Base-by-base conservation (phyloP, 2,888 invertebrate genomes). In the Falcaria lacertinaria region DNA sequence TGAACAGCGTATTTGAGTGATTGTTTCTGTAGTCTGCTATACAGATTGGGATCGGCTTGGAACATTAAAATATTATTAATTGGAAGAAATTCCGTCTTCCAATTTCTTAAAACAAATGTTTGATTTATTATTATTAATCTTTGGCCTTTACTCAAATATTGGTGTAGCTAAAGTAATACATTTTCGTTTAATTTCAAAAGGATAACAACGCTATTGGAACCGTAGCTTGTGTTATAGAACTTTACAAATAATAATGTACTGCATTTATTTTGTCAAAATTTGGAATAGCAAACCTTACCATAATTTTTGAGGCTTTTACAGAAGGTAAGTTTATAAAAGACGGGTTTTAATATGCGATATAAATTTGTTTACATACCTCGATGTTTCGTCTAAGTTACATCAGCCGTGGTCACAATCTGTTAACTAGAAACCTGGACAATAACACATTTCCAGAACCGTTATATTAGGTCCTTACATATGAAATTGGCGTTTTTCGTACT, bases 1-100 rank as follows among this genome's bases (percentile, higher is more conserved):
- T 80, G 78, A 82, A 83, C 84, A 77, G 83, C 79, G 80, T 84
- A 78, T 83, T 87, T 82, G 79, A 87, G 76, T 87, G 82, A 88
- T 88, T 88, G 87, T 86, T 86, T 81, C 80, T 80, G 67, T 58
- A 62, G 65, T 57, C 64, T 57, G 54, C 64, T 62, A 57, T 72
- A 70, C 64, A 71, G 74, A 74, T 72, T 67, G 60, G 56, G 66
- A 74, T 74, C 69, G 68, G 69, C 72, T 73, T 72, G 57, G 60
- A 69, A 73, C 72, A 78, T 74, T 74, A 66, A 68, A 75, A 72
- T 72, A 73, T 70, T 75, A 74, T 77, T 78, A 75, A 78, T 76
- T 77, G 70, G 60, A 71, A 69, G 67, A 71, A 74, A 71, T 72
- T 73, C 69, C 60, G 63, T 60, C 66, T 73, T 71, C 62, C 68